Conservation (phyloP, 2,797 vertebrate genomes). For the Pantherophis alleghaniensis region DNA sequence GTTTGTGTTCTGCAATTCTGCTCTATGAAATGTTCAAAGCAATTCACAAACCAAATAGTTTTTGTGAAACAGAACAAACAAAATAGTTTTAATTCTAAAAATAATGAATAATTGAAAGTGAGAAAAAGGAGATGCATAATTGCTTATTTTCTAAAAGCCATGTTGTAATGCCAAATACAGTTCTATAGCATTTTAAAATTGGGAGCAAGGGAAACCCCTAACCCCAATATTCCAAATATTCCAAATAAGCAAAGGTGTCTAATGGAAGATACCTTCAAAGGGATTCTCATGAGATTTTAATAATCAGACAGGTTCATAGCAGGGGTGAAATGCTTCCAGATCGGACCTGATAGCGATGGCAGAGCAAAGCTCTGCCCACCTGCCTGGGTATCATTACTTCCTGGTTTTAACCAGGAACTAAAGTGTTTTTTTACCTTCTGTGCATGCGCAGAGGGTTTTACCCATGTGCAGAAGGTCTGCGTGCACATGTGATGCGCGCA, state of each 20-base stretch:
- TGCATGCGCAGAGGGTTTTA: no score
- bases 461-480: no score
- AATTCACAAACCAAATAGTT: neutral
- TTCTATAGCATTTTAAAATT: neutral
- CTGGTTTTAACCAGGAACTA: no score
- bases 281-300: neutral
- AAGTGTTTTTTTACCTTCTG: no score
- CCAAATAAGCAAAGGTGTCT: neutral
- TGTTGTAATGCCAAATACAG: neutral
- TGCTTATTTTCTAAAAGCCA: neutral
- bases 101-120: neutral
- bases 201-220: neutral
- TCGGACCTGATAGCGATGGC: no score
- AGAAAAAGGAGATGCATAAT: neutral
- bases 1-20: neutral
- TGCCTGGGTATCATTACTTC: no score
- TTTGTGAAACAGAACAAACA: neutral
- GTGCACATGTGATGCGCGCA: rapidly evolving
- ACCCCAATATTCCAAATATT: neutral
- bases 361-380: no score
- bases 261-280: neutral
- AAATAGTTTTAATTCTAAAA: neutral
- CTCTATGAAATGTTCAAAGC: neutral
- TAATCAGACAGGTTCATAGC: neutral
- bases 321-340: neutral